Base-by-base conservation (phyloP, 1,140 invertebrate genomes). In the Vanessa atalanta region DNA sequence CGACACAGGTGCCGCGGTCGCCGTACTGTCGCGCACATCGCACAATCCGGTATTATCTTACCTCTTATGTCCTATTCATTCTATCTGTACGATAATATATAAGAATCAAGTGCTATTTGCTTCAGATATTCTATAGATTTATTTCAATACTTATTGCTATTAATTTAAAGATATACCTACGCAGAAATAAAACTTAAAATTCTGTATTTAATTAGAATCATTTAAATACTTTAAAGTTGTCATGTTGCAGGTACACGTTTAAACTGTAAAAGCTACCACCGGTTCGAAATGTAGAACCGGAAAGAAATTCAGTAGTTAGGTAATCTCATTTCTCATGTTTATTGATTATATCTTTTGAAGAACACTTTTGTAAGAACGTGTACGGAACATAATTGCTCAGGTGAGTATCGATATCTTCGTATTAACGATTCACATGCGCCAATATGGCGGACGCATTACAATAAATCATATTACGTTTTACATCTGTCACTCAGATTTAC, bases 1-100 rank as follows among this genome's bases (percentile, higher is more conserved):
- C 89, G 88, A 91, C 89, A 91, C 85, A 90, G 87, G 85, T 88
- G 86, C 88, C 89, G 53, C 53, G 37, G 37, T 20, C 48, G 89
- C 51, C 11, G 79, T 79, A 83, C 78, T 71, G 76, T 77, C 82
- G 75, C 69, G 78, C 75, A 78, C 78, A 67, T n/a, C 13, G 31
- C 55, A 69, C 67, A 60, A 69, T 26, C 16, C 68, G 1, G 47
- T 47, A 65, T 67, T 66, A 72, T 67, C 71, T 72, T 72, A 65
- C 37, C 65, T 53, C 14, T 68, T 51, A 16, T 55, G 20, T 67
- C 16, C 60, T 70, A 74, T 69, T 65, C 61, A 53, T 53, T 9
- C 50, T 69, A 74, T 74, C 72, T 64, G 26, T 26, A 3, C 37
- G 50, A 65, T 74, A 55, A 37, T 31, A 16, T 65, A 60, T 47